Evolutionary conservation across 2,797 vertebrate genomes (phyloP), one percentile per base, ranked within the genome.

Genomic region (Spondyliosoma cantharus): DNA sequence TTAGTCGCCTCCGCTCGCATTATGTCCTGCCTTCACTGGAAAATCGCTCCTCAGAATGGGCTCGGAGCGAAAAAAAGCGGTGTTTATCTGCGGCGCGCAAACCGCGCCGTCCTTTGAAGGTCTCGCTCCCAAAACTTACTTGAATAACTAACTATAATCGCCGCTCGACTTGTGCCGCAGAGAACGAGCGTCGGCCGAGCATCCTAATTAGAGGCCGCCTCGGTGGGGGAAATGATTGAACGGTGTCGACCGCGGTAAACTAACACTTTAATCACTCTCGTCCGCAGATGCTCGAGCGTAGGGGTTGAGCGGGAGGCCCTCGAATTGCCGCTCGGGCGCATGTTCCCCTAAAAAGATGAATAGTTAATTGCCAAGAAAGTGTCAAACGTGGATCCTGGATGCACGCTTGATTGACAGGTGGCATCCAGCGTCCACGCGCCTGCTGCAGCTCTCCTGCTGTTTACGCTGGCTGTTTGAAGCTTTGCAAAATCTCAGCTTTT

Each of bases 341-440:
- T 42, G 81, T 86, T 79, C 78, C 80, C 80, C 67, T 73, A 83
- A 2, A 61, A 22, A 60, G 62, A 76, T 58, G 22, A 73, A 76
- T 29, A 29, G 54, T 50, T 45, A 58, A 85, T 72, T 57, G 50
- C 65, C 66, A 67, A 57, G 68, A 83, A 82, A 7, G 24, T 49
- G 62, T 83, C 85, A 78, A 66, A 74, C 60, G 22, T 25, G 61
- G 66, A 46, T 74, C 43, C 52, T 46, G 48, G 65, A 57, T 2
- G 45, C 46, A 27, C 3, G 1, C 0, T 1, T 88, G 91, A 93
- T 63, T 90, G 91, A 87, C 90, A 88, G 81, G 85, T 83, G 71
- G 83, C 84, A 75, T 62, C 68, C 4, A n/a, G 63, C 73, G 87
- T 84, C 73, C 64, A 52, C 7, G 0, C 46, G 54, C 13, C 50